Conservation (phyloP, 2,113 vertebrate species). For the Carettochelys insculpta region DNA sequence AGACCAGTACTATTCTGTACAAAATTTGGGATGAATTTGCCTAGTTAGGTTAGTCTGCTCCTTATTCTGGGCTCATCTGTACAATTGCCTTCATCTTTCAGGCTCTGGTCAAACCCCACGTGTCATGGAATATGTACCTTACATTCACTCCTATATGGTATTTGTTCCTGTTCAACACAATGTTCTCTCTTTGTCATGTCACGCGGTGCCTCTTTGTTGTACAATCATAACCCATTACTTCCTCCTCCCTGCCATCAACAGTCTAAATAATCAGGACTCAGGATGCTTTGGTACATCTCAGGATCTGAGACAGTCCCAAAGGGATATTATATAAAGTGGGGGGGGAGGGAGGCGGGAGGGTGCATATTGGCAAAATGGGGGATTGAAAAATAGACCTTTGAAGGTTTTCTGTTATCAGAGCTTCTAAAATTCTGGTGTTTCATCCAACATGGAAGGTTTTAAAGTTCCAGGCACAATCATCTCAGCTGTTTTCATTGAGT, state of each 20-base stretch:
- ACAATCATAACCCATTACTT: background rate
- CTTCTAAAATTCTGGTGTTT: background rate
- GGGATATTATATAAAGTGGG: background rate
- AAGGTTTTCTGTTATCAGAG: background rate
- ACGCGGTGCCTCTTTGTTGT: background rate
- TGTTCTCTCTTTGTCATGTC: conserved; percentile 5
- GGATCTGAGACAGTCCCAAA: background rate
- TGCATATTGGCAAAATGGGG: background rate
- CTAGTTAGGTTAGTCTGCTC: background rate
- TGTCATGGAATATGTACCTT: background rate
- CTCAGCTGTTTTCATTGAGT: background rate
- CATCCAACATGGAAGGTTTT: background rate
- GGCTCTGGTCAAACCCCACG: conserved; percentile 19
- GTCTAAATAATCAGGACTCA: background rate
- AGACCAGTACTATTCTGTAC: background rate
- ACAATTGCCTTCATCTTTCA: background rate
- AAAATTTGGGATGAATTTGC: background rate
- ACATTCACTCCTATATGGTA: conserved; percentile 6
- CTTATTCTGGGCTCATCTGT: background rate
- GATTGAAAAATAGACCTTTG: background rate
- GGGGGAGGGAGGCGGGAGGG: too few relatives aligned
- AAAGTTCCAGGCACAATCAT: background rate
- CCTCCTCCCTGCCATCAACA: background rate
- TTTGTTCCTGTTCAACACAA: conserved; percentile 6
- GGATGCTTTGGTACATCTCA: background rate